Evolutionary conservation across 2,113 vertebrate species (phyloP), one percentile per base, ranked within the genome.

Genomic region (Chamaea fasciata): DNA sequence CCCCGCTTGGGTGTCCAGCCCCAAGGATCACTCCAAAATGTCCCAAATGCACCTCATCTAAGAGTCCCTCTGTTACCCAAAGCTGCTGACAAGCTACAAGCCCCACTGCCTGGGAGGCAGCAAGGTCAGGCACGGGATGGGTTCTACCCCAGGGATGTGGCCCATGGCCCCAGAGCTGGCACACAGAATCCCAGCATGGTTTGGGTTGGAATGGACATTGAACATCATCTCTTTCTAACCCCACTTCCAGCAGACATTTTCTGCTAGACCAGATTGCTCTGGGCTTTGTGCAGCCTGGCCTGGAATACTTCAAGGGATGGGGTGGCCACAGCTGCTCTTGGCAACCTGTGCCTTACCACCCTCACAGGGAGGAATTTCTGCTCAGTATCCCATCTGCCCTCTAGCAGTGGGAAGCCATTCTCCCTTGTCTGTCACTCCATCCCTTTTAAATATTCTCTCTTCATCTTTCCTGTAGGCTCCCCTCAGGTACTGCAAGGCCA

Each of bases 131-230:
- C 39, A 15, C 0, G 0, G 21, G 2, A 13, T 27, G 39, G 5
- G 30, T 33, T 21, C 26, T 0, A 0, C 21, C 7, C 19, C 1
- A 1, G 13, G 11, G 28, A 39, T 10, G 9, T 5, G 7, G 20
- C 24, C 39, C 31, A 12, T 2, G 1, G 44, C 15, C 24, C 28
- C 3, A 0, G 8, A 37, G 59, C 1, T 19, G 62, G 39, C 39
- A 65, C 31, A 44, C 1, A 19, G 26, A 64, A 44, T 44, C 39
- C 31, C 60, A 53, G 39, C 24, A 31, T 55, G 53, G 39, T 64
- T 53, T 44, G 31, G 19, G 31, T 44, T n/a, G 60, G 31, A 52
- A 41, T 0, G 1, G 59, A 78, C 15, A 78, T 7, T 44, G 33
- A 65, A 35, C 24, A 35, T 53, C 14, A n/a, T 35, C 24, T 53